Base-by-base conservation (phyloP, 1,140 invertebrate genomes). In the Leptonema lineaticorne region DNA sequence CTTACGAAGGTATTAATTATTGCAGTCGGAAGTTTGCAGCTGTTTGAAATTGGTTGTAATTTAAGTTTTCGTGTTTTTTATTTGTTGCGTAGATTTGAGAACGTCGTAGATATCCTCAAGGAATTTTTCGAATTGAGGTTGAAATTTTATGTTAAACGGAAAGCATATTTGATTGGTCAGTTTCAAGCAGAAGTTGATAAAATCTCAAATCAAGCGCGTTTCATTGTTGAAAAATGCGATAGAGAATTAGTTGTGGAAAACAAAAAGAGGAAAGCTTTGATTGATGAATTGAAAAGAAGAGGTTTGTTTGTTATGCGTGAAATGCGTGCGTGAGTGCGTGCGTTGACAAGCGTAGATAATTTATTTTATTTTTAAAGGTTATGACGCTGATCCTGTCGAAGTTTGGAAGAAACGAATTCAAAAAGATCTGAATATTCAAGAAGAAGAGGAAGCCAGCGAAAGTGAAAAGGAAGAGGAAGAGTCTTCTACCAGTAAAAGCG, bases 181-280 rank as follows among this genome's bases (percentile, higher is more conserved):
- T 76, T 99, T 16, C 85, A 92, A 74, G 96, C 97, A 0, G 96
- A 99, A 78, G 89, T 93, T 0, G 82, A 87, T n/a, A 95, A 93
- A 77, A 82, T 99, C 0, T 89, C 88, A 22, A 97, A 98, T 81
- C 94, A 98, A 79, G 95, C 95, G 0, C 84, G 92, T 50, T 99
- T 99, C 79, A 99, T 99, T 72, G 74, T 96, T 16, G 97, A 99
- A 77, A 99, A 99, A 76, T 99, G 97, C 76, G 92, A 96, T 72
- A 92, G 92, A n/a, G 89, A 87, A 50, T 79, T 99, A 8, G 86
- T 89, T 2, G 89, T 99, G 70, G 95, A 97, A 84, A 99, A 94
- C 76, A 99, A 99, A 78, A 96, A 97, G 78, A 89, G 93, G 60
- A 96, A 95, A 76, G 88, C 85, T 6, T 93, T 99, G 85, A 92